A percentile compares a stretch with the other conserved stretches of the same genome.
phyloP scores from a whole-genome alignment of 2,888 invertebrate genomes.

The Clitarchus hookeri region DNA sequence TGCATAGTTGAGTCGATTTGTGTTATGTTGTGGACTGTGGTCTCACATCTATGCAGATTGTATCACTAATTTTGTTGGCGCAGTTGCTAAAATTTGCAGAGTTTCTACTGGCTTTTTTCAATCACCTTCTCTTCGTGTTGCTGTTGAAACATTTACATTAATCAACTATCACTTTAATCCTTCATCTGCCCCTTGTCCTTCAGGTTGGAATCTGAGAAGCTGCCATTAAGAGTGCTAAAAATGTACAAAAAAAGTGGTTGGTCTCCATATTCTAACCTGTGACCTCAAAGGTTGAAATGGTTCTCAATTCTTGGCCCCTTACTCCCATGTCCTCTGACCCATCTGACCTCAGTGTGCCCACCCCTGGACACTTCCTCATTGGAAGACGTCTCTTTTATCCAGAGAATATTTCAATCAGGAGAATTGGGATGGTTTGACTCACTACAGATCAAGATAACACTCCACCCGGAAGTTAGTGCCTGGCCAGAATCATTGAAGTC shows the following conservation, averaged over 20 bases:
- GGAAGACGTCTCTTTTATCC: not conserved
- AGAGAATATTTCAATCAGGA: not conserved
- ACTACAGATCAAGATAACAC: not conserved
- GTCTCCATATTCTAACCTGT: not conserved
- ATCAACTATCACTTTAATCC: not conserved
- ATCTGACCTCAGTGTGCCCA: not conserved
- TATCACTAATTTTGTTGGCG: not conserved
- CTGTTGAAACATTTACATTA: not conserved
- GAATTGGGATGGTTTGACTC: not conserved
- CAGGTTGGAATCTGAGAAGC: not conserved
- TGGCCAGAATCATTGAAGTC: no score
- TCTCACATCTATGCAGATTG: not conserved
- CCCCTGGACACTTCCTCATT: not conserved
- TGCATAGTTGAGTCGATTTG: not conserved
- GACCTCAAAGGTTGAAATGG: not conserved
- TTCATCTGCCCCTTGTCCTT: not conserved
- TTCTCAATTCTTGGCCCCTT: not conserved
- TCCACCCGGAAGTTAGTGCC: no score
- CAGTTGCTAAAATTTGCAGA: not conserved
- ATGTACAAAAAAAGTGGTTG: not conserved
- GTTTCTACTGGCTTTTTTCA: not conserved
- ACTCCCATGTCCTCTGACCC: not conserved
- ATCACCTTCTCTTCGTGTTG: not conserved
- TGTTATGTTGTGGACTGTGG: not conserved
- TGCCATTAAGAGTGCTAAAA: not conserved